Conservation (phyloP, 1,140 invertebrate species). For the Laupala kohalensis region DNA sequence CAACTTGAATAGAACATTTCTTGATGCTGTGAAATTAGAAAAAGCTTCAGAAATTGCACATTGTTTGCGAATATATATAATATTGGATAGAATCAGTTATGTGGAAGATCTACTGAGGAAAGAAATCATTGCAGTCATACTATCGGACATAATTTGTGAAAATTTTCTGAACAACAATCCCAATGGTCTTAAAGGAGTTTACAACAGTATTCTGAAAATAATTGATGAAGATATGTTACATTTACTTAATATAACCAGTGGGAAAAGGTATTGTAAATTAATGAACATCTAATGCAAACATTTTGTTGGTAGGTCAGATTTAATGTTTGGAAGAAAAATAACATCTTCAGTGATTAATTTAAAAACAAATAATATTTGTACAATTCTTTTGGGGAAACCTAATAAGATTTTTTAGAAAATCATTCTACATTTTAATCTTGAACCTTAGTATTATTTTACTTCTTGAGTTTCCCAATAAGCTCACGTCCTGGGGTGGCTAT, state of each 20-base stretch:
- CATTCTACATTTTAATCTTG: too few species aligned
- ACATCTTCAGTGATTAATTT: too few species aligned
- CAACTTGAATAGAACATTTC: conserved; percentile 44
- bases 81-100: conserved; percentile 48
- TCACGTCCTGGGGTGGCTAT: too few species aligned
- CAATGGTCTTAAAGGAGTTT: conserved; percentile 61
- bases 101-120: conserved; percentile 58
- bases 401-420: too few species aligned
- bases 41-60: conserved; percentile 39
- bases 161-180: conserved; percentile 51
- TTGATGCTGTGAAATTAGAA: conserved; percentile 40
- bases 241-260: conserved; percentile 41
- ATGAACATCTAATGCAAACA: background rate
- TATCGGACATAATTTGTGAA: conserved; percentile 64
- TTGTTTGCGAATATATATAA: conserved; percentile 50
- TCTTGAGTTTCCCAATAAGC: too few species aligned
- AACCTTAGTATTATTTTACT: too few species aligned
- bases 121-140: conserved; percentile 53
- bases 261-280: background rate
- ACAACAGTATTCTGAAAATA: conserved; percentile 55
- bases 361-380: too few species aligned
- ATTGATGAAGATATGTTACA: conserved; percentile 50
- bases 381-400: too few species aligned
- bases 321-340: too few species aligned
- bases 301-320: conserved; percentile 15